Conservation (phyloP, 2,797 vertebrate species). For the Pangasius djambal region DNA sequence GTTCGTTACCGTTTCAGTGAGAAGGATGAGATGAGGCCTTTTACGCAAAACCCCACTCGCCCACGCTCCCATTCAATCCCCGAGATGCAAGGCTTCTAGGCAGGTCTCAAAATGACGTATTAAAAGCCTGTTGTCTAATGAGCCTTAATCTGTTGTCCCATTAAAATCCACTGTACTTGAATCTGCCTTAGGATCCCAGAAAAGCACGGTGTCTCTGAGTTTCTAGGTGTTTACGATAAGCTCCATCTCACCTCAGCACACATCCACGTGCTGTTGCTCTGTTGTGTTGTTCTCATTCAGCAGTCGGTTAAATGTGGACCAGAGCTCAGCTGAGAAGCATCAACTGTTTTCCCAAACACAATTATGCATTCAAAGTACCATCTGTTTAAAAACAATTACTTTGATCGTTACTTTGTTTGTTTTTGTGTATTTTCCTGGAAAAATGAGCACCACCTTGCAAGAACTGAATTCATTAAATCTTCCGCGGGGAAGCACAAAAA, state of each 20-base stretch:
- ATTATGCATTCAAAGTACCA: constrained; percentile 45
- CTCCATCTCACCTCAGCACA: constrained; percentile 44
- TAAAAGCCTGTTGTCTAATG: background rate
- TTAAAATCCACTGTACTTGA: background rate
- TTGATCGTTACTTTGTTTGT: constrained; percentile 24
- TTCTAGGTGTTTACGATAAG: constrained; percentile 24
- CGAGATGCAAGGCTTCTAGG: background rate
- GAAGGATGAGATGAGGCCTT: background rate
- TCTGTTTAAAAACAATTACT: constrained; percentile 50
- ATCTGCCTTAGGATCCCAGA: background rate
- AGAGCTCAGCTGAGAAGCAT: constrained; percentile 20
- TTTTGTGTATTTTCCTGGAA: constrained; percentile 27
- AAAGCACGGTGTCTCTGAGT: background rate
- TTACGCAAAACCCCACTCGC: too few species aligned
- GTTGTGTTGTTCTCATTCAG: constrained; percentile 36
- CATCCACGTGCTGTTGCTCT: constrained; percentile 32
- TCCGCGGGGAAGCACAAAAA: constrained; percentile 13
- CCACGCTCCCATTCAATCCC: background rate
- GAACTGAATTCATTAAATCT: constrained; percentile 42
- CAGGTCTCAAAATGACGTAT: background rate
- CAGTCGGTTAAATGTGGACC: constrained; percentile 48
- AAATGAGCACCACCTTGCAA: constrained; percentile 18
- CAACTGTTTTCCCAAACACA: constrained; percentile 37
- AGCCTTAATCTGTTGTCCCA: background rate
- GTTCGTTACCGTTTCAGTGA: background rate